phyloP scores from a whole-genome alignment of 2,113 vertebrate species.

The Athene noctua region DNA sequence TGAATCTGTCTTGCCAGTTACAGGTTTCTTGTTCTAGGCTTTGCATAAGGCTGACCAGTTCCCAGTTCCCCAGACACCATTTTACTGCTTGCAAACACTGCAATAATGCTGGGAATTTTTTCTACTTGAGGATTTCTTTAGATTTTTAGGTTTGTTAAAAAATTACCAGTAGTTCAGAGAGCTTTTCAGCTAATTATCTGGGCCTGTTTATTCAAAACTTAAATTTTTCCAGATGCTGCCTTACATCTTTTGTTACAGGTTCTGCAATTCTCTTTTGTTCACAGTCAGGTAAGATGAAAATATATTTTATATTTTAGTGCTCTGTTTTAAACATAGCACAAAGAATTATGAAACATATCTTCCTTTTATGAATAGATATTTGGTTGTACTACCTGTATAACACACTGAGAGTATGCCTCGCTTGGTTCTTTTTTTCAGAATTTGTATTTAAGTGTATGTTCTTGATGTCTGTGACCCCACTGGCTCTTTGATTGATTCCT shows the following conservation, averaged over 20 bases:
- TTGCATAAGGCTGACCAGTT: not conserved
- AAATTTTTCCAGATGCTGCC: not conserved
- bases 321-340: not conserved
- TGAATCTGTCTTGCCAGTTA: not conserved
- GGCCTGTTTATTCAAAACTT: not conserved
- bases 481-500: not conserved
- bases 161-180: not conserved
- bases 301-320: not conserved
- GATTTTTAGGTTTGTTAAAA: not conserved
- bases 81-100: not conserved
- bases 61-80: not conserved
- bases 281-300: not conserved
- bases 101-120: not conserved
- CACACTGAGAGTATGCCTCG: not conserved
- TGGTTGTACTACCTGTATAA: not conserved
- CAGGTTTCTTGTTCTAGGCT: not conserved
- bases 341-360: not conserved
- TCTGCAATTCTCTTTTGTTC: not conserved
- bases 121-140: not conserved
- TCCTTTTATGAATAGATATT: not conserved
- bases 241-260: not conserved
- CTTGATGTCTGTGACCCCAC: not conserved
- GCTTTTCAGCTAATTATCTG: not conserved
- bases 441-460: not conserved
- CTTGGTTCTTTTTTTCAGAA: not conserved